Evolutionary conservation across 2,113 vertebrate species (phyloP).

Genomic region (Oceanodroma tethys): DNA sequence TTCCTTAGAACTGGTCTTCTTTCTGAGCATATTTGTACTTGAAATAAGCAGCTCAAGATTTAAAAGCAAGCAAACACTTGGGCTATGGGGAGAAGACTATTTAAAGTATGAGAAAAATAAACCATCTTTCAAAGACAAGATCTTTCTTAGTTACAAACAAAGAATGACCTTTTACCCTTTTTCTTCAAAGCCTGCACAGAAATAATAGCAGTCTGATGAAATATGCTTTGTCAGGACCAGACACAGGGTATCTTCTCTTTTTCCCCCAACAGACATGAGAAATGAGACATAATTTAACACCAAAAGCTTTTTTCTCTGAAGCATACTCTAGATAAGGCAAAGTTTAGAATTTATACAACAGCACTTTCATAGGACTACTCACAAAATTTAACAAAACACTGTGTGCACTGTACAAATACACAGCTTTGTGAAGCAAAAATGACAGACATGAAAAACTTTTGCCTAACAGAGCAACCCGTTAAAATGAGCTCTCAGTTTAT

Average conservation of each 20-base stretch:
- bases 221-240: slow-evolving; percentile 38
- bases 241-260: not conserved
- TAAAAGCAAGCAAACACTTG: not conserved
- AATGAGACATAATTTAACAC: not conserved
- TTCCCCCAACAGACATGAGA: not conserved
- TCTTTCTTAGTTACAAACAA: slow-evolving; percentile 17
- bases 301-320: not conserved
- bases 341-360: not conserved
- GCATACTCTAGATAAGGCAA: not conserved
- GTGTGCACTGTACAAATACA: not conserved
- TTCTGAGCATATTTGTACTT: not conserved
- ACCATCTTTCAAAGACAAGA: not conserved
- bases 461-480: not conserved
- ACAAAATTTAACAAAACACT: not conserved
- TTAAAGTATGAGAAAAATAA: not conserved
- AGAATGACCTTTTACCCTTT: slow-evolving; percentile 40
- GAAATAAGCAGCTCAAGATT: not conserved
- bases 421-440: not conserved
- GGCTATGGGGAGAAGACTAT: not conserved
- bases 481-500: not conserved
- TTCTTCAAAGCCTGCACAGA: slow-evolving; percentile 40
- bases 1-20: not conserved
- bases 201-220: slow-evolving; percentile 31
- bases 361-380: not conserved
- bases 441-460: not conserved